Percentiles rank a stretch among this genome's conserved stretches.
Conservation (phyloP, 2,888 invertebrate genomes). For the Sarcophaga carnaria region DNA sequence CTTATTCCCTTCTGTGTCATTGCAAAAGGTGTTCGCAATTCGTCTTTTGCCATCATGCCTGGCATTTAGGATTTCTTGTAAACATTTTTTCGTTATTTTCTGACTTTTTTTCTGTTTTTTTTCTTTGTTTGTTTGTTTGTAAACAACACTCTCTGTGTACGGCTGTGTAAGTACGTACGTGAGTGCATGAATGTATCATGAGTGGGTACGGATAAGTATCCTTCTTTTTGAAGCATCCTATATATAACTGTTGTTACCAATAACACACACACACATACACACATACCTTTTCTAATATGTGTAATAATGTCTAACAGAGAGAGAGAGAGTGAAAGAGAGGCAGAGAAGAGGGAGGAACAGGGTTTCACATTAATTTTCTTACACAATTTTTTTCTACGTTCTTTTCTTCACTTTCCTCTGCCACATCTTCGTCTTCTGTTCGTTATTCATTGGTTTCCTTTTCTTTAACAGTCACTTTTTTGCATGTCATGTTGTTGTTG, state of each 20-base stretch:
- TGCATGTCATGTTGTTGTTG: constrained; percentile 11
- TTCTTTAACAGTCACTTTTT: constrained; percentile 25
- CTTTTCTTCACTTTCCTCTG: neutral
- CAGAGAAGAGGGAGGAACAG: neutral
- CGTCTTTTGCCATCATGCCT: neutral
- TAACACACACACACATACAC: neutral
- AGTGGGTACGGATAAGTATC: neutral
- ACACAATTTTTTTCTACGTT: neutral
- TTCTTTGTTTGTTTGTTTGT: neutral
- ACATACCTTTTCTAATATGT: neutral
- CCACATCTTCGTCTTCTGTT: neutral
- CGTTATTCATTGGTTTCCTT: neutral
- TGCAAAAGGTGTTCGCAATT: neutral
- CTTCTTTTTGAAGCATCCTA: constrained; percentile 8
- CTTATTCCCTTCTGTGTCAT: neutral
- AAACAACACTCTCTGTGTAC: constrained; percentile 5
- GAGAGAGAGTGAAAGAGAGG: neutral
- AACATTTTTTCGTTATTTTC: neutral
- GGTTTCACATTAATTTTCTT: constrained; percentile 57
- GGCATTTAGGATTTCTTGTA: neutral
- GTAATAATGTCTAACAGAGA: too few relatives aligned
- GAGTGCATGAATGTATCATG: neutral
- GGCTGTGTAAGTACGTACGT: neutral
- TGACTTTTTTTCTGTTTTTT: neutral
- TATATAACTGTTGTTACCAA: neutral